Evolutionary conservation across 2,888 invertebrate species (phyloP), one percentile per base, ranked within the genome.

Genomic region (Mystacides longicornis): DNA sequence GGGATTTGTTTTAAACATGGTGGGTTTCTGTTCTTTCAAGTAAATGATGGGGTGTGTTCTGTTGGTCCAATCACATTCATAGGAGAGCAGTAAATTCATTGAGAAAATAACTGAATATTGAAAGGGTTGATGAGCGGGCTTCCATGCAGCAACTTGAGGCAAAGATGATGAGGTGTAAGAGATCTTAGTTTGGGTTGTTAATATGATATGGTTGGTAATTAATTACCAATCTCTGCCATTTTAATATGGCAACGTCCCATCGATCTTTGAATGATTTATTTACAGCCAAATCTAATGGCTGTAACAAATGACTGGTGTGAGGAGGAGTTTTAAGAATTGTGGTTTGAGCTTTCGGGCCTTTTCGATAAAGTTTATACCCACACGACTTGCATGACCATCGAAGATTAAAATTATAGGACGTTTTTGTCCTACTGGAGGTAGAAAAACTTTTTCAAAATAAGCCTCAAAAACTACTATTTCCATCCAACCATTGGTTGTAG

Each of bases 401-500:
- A 27, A 50, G 31, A 50, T 19, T 23, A 27, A 19, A 14, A 50
- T 23, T 27, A 62, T 46, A 54, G 59, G 20, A 78, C 77, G 50
- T 31, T 43, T 54, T 37, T 56, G 20, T 33, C 33, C 51, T 16
- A 51, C 22, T 11, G 22, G 4, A 19, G 51, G 20, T 20, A 51
- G 9, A 43, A 51, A 51, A 51, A n/a, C 16, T 31, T 51, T 43
- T 43, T 43, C 21, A 19, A 51, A 43, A 51, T 37, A 43, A 5
- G 33, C 42, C n/a, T 43, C 56, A 16, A 54, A 54, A 31, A 54
- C 27, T 16, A 18, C 54, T 20, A 56, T 56, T 54, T 65, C 62
- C 65, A 65, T 65, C 65, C 64, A 65, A 20, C 69, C 67, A 14
- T 63, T 66, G 16, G 20, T 56, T 45, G 66, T 68, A 1, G 69